phyloP scores from a whole-genome alignment of 92 coral and sea anemone species.

The Epizoanthus rinbou region DNA sequence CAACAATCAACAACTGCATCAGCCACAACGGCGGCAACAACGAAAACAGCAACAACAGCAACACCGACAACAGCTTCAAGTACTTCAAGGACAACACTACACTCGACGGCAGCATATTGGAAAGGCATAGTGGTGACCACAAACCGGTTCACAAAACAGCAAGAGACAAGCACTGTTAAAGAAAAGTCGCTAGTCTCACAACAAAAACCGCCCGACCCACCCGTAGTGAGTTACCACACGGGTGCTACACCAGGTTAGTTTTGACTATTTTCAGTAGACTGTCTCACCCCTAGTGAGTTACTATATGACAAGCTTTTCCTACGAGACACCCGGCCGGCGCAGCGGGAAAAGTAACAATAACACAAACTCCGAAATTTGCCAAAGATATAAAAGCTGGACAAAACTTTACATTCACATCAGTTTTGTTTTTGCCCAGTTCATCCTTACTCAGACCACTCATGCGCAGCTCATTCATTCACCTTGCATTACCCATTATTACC shows the following conservation, averaged over 20 bases:
- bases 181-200: neutral
- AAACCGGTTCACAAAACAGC: neutral
- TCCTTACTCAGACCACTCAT: too few species aligned
- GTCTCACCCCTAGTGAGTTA: too few species aligned
- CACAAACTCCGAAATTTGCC: too few species aligned
- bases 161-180: neutral
- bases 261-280: neutral
- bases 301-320: too few species aligned
- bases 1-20: constrained; percentile 1
- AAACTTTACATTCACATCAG: too few species aligned
- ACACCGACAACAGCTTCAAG: constrained; percentile 10
- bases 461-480: too few species aligned
- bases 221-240: constrained; percentile 24
- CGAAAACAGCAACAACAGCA: constrained; percentile 2
- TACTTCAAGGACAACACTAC: constrained; percentile 1
- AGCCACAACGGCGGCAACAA: neutral
- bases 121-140: neutral
- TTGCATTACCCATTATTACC: too few species aligned
- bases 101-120: neutral
- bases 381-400: too few species aligned
- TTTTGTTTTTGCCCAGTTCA: too few species aligned
- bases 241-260: constrained; percentile 31
- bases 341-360: too few species aligned
- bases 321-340: too few species aligned
- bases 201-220: neutral